Percentiles rank a stretch among this genome's conserved stretches.
phyloP scores from a whole-genome alignment of 2,797 vertebrate genomes.

The Phoxinus dragarum region DNA sequence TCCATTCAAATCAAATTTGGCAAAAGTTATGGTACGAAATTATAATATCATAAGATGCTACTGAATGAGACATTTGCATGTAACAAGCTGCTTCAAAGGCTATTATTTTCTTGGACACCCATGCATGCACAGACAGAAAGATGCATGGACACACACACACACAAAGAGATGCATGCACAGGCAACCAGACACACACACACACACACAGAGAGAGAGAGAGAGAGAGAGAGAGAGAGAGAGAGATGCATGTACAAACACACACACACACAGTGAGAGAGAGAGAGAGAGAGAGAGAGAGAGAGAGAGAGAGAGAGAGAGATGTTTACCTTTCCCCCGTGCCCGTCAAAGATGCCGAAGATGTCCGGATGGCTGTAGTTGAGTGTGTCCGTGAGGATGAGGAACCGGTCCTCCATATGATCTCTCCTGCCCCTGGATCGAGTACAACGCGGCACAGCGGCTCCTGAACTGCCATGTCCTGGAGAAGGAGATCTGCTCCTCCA shows the following conservation, averaged over 20 bases:
- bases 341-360: conserved; percentile 89
- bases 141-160: too few relatives aligned
- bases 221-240: too few relatives aligned
- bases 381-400: conserved; percentile 84
- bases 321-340: conserved; percentile 86
- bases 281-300: too few relatives aligned
- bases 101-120: too few relatives aligned
- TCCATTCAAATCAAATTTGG: background rate
- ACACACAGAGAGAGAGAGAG: too few relatives aligned
- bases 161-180: too few relatives aligned
- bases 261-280: too few relatives aligned
- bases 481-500: conserved; percentile 73
- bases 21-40: background rate
- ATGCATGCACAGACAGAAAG: background rate
- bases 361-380: conserved; percentile 87
- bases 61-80: background rate
- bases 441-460: conserved; percentile 87
- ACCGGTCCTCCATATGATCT: conserved; percentile 92
- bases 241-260: too few relatives aligned
- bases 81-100: too few relatives aligned
- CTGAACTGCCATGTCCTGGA: conserved; percentile 90
- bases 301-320: background rate
- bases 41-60: background rate
- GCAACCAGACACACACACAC: too few relatives aligned
- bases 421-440: conserved; percentile 88